A percentile compares a stretch with the other conserved stretches of the same genome.
phyloP scores from a whole-genome alignment of 2,888 invertebrate species.

The Leptinotarsa haldemani region DNA sequence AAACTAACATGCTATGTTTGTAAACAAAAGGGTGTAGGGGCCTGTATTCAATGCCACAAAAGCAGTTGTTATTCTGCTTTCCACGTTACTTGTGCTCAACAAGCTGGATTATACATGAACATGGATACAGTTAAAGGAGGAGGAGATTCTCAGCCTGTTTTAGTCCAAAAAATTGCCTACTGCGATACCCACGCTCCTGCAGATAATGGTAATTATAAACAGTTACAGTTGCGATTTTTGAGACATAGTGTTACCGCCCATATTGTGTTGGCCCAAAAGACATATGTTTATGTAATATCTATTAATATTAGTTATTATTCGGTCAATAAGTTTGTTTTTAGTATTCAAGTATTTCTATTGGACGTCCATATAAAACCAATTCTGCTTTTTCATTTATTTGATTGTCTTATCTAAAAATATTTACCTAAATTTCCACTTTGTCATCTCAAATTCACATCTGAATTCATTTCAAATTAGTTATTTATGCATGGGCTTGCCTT shows the following conservation, averaged over 20 bases:
- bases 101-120: conserved; percentile 94
- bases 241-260: not conserved
- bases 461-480: no score
- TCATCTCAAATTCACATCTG: no score
- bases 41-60: conserved; percentile 98
- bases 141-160: conserved; percentile 74
- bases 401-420: no score
- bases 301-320: no score
- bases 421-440: no score
- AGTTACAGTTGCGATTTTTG: not conserved
- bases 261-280: no score
- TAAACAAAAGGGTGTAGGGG: conserved; percentile 91
- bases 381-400: not conserved
- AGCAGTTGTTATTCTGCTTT: conserved; percentile 97
- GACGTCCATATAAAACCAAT: not conserved
- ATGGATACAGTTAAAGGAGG: conserved; percentile 87
- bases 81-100: conserved; percentile 99
- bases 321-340: no score
- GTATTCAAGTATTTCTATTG: no score
- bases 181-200: conserved; percentile 94
- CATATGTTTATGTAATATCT: no score
- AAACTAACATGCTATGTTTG: conserved; percentile 97
- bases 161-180: conserved; percentile 95
- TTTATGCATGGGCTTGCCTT: no score
- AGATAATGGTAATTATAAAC: conserved; percentile 62